A percentile compares a stretch with the other conserved stretches of the same genome.
Conservation (phyloP, 2,888 invertebrate genomes). For the Chydorus sphaericus region DNA sequence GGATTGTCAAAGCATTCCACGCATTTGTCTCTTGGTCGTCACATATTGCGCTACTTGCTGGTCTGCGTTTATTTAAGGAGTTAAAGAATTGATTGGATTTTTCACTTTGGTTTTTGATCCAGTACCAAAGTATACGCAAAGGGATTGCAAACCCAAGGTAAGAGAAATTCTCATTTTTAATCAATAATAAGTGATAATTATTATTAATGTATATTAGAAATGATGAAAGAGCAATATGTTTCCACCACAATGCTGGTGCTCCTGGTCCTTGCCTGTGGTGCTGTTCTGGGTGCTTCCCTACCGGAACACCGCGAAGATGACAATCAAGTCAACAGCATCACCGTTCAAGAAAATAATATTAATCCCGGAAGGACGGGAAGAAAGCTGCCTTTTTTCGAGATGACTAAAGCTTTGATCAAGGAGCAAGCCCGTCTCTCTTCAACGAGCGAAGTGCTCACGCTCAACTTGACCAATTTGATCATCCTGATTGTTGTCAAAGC, state of each 20-base stretch:
- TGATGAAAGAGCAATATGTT: background rate
- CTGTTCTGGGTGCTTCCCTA: background rate
- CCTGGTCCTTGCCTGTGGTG: background rate
- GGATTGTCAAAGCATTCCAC: background rate
- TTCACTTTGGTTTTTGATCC: too few relatives aligned
- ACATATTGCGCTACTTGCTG: background rate
- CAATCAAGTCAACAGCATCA: background rate
- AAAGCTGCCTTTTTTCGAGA: conserved; percentile 13
- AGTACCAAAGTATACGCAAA: too few relatives aligned
- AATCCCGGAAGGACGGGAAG: background rate
- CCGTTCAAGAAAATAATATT: background rate
- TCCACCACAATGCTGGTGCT: background rate
- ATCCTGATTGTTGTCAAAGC: conserved; percentile 66
- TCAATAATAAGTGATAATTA: too few relatives aligned
- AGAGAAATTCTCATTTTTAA: too few relatives aligned
- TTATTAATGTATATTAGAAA: too few relatives aligned
- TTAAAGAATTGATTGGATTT: too few relatives aligned
- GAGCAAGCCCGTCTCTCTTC: conserved; percentile 16
- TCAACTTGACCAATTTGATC: conserved; percentile 66
- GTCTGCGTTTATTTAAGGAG: too few relatives aligned
- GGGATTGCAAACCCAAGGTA: too few relatives aligned
- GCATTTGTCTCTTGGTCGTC: background rate
- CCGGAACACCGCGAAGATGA: background rate
- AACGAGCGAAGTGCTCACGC: conserved; percentile 47
- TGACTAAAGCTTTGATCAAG: conserved; percentile 16